phyloP scores from a whole-genome alignment of 2,888 invertebrate genomes.

The Stenodera caucasica region DNA sequence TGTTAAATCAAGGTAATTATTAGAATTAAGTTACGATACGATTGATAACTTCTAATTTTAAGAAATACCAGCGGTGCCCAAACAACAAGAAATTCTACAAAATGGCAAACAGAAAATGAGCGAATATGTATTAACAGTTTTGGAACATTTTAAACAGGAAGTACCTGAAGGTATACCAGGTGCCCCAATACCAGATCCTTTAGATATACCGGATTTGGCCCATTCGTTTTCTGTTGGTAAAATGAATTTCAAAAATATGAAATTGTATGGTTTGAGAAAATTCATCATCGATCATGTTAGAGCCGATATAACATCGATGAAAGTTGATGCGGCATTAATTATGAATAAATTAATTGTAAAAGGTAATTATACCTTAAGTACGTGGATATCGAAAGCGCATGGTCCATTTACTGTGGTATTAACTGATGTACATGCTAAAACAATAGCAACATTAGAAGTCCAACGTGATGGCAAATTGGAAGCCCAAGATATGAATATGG shows the following conservation, averaged over 20 bases:
- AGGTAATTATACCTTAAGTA: conserved; percentile 73
- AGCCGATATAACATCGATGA: conserved; percentile 74
- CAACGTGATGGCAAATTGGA: conserved; percentile 74
- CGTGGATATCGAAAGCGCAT: conserved; percentile 69
- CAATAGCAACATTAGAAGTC: conserved; percentile 70
- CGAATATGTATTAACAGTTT: conserved; percentile 67
- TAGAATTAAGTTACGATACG: too few relatives aligned
- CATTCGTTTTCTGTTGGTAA: conserved; percentile 71
- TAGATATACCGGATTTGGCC: conserved; percentile 74
- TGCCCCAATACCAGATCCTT: conserved; percentile 77
- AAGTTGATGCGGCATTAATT: conserved; percentile 71
- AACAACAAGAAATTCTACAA: conserved; percentile 15
- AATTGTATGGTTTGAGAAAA: conserved; percentile 75
- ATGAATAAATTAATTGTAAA: conserved; percentile 71
- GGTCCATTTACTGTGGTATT: conserved; percentile 81
- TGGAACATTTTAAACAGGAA: conserved; percentile 79
- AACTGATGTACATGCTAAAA: conserved; percentile 69
- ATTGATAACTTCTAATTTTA: too few relatives aligned
- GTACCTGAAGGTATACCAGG: conserved; percentile 83
- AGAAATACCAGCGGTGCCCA: neutral
- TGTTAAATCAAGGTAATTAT: neutral
- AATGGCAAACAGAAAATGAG: conserved; percentile 69
- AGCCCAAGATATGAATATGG: conserved; percentile 78
- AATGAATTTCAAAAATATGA: conserved; percentile 71
- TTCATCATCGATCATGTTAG: conserved; percentile 73